Base-by-base conservation (phyloP, 2,888 invertebrate species). In the Plagodis dolabraria region DNA sequence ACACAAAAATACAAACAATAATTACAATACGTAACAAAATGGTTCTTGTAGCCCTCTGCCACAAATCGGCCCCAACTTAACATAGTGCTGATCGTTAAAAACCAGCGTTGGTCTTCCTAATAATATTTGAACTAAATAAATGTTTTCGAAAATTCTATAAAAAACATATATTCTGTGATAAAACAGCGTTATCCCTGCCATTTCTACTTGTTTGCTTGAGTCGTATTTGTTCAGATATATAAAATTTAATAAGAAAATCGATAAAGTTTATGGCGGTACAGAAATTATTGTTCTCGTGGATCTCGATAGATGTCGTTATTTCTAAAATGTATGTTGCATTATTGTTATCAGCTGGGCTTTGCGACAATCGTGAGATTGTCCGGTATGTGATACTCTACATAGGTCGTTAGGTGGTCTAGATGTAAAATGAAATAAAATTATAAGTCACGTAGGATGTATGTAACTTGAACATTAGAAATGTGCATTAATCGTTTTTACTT, bases 211-310 rank as follows among this genome's bases (percentile, higher is more conserved):
- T 1, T 10, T 9, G 36, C 40, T 40, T 40, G 40, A 8, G 10
- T 43, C 52, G 53, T 57, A 56, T 63, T 53, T 43, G 49, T 50
- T 42, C 48, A 38, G 34, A 56, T 60, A 60, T 65, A 63, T 65
- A 60, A 58, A 63, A 67, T 67, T 60, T 88, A 87, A 89, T 88
- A 88, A 85, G 84, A 77, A 76, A 85, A 87, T 87, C 90, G 92
- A 91, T 91, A 91, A 90, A 83, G 76, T 84, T 85, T 88, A 89
- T 85, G 80, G 80, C 80, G 73, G 78, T 76, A 80, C 80, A 85
- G 83, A 85, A 90, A 86, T 90, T 90, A 92, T 92, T 85, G 87
- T 80, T 75, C 80, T 91, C 92, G 92, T 92, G 92, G 79, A 92
- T 92, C 92, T 83, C 88, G 92, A 92, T 92, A 89, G 85, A 80